phyloP scores from a whole-genome alignment of 2,113 vertebrate genomes.

The Indicator indicator region DNA sequence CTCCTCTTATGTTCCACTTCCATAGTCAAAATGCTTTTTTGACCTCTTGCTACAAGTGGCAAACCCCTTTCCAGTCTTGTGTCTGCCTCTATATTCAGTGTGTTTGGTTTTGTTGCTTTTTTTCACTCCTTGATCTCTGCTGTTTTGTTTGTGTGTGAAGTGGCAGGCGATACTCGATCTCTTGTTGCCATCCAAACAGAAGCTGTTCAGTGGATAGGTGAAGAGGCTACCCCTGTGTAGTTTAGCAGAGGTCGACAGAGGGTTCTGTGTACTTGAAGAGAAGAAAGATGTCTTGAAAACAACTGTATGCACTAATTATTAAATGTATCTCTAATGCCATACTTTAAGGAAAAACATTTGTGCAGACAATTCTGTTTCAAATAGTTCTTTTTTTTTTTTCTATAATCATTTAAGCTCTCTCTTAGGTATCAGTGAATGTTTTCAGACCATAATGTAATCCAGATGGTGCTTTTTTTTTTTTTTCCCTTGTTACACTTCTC shows the following conservation, averaged over 20 bases:
- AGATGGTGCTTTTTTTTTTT: conserved; percentile 14
- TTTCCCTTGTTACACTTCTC: neutral
- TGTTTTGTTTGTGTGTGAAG: neutral
- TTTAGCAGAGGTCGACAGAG: neutral
- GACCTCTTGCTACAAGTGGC: neutral
- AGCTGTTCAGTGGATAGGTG: neutral
- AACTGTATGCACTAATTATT: neutral
- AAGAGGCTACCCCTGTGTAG: neutral
- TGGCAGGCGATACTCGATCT: neutral
- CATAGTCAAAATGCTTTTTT: neutral
- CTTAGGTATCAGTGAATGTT: neutral
- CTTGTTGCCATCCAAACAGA: neutral
- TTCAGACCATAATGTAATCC: conserved; percentile 63
- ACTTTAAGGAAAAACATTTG: neutral
- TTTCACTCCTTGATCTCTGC: neutral
- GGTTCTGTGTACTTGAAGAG: neutral
- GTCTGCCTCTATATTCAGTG: neutral
- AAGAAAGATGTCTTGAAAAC: neutral
- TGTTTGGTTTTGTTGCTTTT: neutral
- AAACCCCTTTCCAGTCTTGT: neutral
- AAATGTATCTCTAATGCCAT: neutral
- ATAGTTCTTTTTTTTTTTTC: neutral
- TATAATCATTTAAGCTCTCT: neutral
- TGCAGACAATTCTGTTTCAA: neutral
- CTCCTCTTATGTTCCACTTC: neutral